A percentile compares a stretch with the other conserved stretches of the same genome.
phyloP scores from a whole-genome alignment of 2,888 invertebrate species.

The Xestoiulus laeticollis region DNA sequence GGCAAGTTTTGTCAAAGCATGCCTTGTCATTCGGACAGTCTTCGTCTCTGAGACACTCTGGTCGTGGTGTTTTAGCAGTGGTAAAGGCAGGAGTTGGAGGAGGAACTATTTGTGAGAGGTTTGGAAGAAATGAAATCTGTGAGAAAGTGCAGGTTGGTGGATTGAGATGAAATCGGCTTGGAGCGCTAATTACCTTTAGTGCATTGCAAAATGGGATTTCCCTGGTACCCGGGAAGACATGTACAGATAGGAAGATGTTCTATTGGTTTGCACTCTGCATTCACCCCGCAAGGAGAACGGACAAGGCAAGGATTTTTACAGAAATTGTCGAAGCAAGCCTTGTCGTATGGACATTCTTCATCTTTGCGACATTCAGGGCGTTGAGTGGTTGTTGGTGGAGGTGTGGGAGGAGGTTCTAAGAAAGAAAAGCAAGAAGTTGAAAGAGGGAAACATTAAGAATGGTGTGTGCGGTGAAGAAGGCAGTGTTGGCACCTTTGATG shows the following conservation, averaged over 20 bases:
- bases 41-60: slow-evolving; percentile 77
- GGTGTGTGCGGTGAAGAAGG: not conserved
- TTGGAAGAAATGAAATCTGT: too few species aligned
- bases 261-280: slow-evolving; percentile 67
- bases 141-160: too few species aligned
- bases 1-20: slow-evolving; percentile 69
- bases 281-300: slow-evolving; percentile 82
- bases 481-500: not conserved
- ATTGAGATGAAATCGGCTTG: too few species aligned
- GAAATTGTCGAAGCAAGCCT: slow-evolving; percentile 83
- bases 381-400: not conserved
- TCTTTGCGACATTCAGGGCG: slow-evolving; percentile 81
- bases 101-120: too few species aligned
- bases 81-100: not conserved
- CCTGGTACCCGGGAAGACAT: slow-evolving; percentile 64
- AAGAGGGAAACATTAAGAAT: not conserved
- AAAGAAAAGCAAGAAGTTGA: too few species aligned
- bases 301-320: slow-evolving; percentile 79
- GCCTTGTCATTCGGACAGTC: slow-evolving; percentile 80
- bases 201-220: slow-evolving; percentile 81
- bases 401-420: not conserved
- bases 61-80: slow-evolving; percentile 59
- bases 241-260: slow-evolving; percentile 44
- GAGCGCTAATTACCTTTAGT: not conserved
- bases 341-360: slow-evolving; percentile 63